These are phyloP conservation scores for Alosa alosa DNA, from an alignment of 2,113 vertebrate species.

Conservation along the genomic window DNA sequence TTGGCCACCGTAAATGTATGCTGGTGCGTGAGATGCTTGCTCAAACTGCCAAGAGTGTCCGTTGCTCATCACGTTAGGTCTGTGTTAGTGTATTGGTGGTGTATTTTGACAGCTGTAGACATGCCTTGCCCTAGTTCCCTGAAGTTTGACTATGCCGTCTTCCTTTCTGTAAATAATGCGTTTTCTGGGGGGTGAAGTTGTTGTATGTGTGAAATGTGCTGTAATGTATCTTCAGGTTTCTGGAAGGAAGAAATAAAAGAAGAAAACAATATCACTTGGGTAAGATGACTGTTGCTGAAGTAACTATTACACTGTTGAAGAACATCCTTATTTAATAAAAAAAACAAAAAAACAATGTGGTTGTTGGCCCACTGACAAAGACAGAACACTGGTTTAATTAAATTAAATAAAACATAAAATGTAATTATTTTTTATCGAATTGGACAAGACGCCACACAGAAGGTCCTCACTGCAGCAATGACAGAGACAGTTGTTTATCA, in stretches of 20 bases:
- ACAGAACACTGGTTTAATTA: too few species aligned
- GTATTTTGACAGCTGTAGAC: not conserved
- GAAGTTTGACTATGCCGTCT: not conserved
- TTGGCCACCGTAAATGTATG: not conserved
- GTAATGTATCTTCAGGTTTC: slow-evolving; percentile 8
- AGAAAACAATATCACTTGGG: not conserved
- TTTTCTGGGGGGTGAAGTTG: not conserved
- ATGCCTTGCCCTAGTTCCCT: not conserved
- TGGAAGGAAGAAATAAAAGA: not conserved
- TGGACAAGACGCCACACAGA: too few species aligned
- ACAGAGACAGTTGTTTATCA: too few species aligned
- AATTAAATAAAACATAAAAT: too few species aligned
- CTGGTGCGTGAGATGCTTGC: not conserved
- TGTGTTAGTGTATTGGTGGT: not conserved
- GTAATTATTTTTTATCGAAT: too few species aligned
- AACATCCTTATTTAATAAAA: too few species aligned
- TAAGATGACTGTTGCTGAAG: not conserved
- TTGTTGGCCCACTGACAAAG: too few species aligned
- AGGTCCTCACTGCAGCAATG: too few species aligned
- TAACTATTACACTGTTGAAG: not conserved
- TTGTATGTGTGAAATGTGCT: not conserved
- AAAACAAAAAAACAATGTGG: too few species aligned
- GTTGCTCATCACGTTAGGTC: not conserved
- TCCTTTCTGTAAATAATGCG: not conserved
- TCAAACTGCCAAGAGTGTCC: not conserved